Evolutionary conservation across 1,140 invertebrate genomes (phyloP).

Genomic region (Bombyx mandarina): DNA sequence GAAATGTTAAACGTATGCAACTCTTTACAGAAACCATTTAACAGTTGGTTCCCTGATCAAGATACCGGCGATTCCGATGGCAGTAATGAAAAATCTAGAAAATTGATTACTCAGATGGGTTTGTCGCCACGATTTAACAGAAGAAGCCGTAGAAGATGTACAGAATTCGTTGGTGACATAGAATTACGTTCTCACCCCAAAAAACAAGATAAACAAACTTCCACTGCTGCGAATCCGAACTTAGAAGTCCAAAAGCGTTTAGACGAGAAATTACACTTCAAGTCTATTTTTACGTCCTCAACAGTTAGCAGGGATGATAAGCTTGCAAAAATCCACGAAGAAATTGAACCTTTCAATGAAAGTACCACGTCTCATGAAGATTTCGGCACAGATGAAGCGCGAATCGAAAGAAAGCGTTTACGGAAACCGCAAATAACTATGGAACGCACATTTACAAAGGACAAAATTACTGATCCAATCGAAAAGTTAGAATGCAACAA

Average conservation of each 20-base stretch:
- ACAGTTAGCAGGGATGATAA: too few species aligned
- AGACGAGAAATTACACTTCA: too few species aligned
- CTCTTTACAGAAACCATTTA: conserved; percentile 19
- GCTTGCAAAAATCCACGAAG: too few species aligned
- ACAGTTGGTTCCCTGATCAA: conserved; percentile 23
- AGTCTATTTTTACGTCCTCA: too few species aligned
- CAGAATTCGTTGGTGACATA: too few species aligned
- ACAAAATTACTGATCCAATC: conserved; percentile 20
- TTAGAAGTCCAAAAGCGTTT: too few species aligned
- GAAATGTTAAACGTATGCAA: conserved; percentile 1
- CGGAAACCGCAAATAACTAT: conserved; percentile 16
- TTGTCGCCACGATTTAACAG: conserved; percentile 27
- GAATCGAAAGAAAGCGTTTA: not conserved
- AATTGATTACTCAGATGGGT: conserved; percentile 26
- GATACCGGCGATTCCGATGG: not conserved
- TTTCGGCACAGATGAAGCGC: too few species aligned
- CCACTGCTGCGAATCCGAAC: too few species aligned
- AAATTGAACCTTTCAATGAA: too few species aligned
- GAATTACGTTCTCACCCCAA: too few species aligned
- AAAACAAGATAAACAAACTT: too few species aligned
- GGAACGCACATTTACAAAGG: conserved; percentile 1
- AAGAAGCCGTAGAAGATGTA: conserved; percentile 1
- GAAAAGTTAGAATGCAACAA: conserved; percentile 25
- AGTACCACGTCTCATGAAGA: too few species aligned
- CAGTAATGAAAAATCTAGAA: conserved; percentile 16